Conservation (phyloP, 1,140 invertebrate species). For the Leptinotarsa defecta region DNA sequence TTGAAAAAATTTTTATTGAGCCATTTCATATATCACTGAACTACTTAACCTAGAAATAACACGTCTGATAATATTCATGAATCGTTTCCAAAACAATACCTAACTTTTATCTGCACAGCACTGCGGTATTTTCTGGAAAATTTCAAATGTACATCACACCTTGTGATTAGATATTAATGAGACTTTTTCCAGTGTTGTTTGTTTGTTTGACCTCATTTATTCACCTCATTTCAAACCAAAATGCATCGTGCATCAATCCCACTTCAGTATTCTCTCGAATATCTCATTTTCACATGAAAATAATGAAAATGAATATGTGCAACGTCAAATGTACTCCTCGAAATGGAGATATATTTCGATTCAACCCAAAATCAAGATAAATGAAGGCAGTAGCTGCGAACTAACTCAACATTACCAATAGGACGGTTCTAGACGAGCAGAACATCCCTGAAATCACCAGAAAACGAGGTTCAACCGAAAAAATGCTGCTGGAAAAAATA, state of each 20-base stretch:
- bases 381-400: background rate
- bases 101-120: too few relatives aligned
- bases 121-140: too few relatives aligned
- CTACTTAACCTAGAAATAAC: too few relatives aligned
- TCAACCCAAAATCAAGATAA: background rate
- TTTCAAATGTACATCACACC: too few relatives aligned
- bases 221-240: background rate
- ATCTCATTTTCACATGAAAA: background rate
- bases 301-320: constrained; percentile 8
- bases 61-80: too few relatives aligned
- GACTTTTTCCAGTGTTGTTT: background rate
- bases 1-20: too few relatives aligned
- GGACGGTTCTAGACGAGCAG: background rate
- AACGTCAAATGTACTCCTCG: constrained; percentile 1
- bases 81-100: too few relatives aligned
- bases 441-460: background rate
- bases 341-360: constrained; percentile 1
- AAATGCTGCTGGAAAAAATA: too few relatives aligned
- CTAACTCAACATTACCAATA: background rate
- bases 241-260: background rate
- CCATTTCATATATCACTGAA: too few relatives aligned
- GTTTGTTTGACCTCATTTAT: background rate
- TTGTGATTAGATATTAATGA: background rate
- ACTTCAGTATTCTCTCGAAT: background rate
- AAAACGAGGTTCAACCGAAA: too few relatives aligned